A percentile compares a stretch with the other conserved stretches of the same genome.
These are phyloP conservation scores for Desmophyllum pertusum DNA, from an alignment of 92 coral and sea anemone genomes.

Conservation along the genomic window DNA sequence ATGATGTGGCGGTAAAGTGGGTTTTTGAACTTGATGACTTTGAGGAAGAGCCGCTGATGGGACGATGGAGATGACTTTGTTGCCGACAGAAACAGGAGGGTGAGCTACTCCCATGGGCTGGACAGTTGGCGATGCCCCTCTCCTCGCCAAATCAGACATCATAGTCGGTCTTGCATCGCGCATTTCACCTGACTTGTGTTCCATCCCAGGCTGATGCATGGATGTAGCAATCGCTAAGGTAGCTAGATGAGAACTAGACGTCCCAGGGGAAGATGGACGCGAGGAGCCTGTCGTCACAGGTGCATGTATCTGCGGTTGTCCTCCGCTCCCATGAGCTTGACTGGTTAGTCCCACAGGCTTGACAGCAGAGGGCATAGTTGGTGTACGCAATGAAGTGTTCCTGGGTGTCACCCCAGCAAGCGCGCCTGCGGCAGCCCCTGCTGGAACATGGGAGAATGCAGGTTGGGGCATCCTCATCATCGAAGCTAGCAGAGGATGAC, in stretches of 20 bases:
- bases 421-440: slow-evolving; percentile 87
- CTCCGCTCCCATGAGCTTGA: slow-evolving; percentile 47
- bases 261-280: slow-evolving; percentile 54
- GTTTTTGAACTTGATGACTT: slow-evolving; percentile 50
- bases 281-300: slow-evolving; percentile 53
- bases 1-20: slow-evolving; percentile 51
- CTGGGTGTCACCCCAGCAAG: slow-evolving; percentile 85
- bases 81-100: slow-evolving; percentile 53
- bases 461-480: slow-evolving; percentile 76
- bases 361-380: slow-evolving; percentile 54
- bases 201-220: slow-evolving; percentile 61
- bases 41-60: slow-evolving; percentile 55
- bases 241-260: slow-evolving; percentile 30
- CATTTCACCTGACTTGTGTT: slow-evolving; percentile 55
- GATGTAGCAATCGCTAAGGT: slow-evolving; percentile 44
- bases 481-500: slow-evolving; percentile 43
- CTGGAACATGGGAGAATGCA: slow-evolving; percentile 81
- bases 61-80: slow-evolving; percentile 53
- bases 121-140: slow-evolving; percentile 55
- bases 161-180: slow-evolving; percentile 63
- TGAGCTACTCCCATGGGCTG: slow-evolving; percentile 41
- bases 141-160: slow-evolving; percentile 55
- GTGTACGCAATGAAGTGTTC: slow-evolving; percentile 55
- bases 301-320: slow-evolving; percentile 43
- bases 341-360: slow-evolving; percentile 57